Evolutionary conservation across 2,888 invertebrate species (phyloP), one percentile per base, ranked within the genome.

Genomic region (Mesodorylaimus sp.): DNA sequence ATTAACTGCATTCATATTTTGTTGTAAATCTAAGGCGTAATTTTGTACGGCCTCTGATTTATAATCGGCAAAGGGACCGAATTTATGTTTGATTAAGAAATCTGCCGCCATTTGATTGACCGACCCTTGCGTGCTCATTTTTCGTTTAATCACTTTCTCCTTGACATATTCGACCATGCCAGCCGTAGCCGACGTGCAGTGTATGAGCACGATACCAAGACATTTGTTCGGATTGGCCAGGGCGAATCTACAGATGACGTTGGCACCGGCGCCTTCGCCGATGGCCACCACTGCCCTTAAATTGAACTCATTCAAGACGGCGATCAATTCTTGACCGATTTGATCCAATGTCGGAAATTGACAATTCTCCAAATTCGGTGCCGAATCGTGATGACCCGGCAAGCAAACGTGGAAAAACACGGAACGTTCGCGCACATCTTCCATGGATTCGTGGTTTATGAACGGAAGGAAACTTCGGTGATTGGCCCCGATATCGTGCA

Each of bases 251-350:
- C 83, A 82, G 50, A 84, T 71, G 47, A 84, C 79, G 69, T 86
- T 85, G 53, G 85, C 85, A 1, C 85, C 85, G 1, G 84, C 85
- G 2, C 86, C 86, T 64, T 85, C 86, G 1, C 85, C 86, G 45
- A 86, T 70, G 0, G 83, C 82, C 47, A 86, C 80, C 13, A 83
- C 83, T 64, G 83, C 80, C 59, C 80, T 79, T 26, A 86, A 77
- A 66, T 72, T 70, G 59, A 48, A 75, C 63, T 81, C 79, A 66
- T 85, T 83, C 62, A 85, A 68, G 10, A 85, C 80, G 38, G 80
- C 79, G 47, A 81, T 77, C 53, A 86, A 70, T 63, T 83, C 83
- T 63, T 83, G 83, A 42, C 83, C 84, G 47, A 86, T 70, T 25
- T 77, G 76, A 70, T 83, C 83, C 61, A 86, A 76, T 3, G 80